Evolutionary conservation across 2,797 vertebrate species (phyloP).

Genomic region (Pelodytes ibericus): DNA sequence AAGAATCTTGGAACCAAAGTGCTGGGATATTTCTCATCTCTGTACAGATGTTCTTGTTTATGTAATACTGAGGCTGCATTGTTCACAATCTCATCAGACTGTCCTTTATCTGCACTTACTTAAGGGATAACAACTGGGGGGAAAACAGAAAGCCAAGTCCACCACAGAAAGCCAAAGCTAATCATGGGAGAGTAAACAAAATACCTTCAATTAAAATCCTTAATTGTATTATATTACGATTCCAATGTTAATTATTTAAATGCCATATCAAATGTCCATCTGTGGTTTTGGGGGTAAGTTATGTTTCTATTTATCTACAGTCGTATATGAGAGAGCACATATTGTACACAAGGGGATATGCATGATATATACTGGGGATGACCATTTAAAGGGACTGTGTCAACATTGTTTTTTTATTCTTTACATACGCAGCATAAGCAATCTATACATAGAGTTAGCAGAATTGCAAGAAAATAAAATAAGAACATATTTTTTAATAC

Average conservation of each 20-base stretch:
- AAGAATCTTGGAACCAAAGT: background rate
- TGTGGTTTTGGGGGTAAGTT: too few species aligned
- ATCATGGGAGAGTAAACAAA: background rate
- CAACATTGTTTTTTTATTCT: too few species aligned
- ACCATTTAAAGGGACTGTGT: too few species aligned
- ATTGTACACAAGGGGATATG: too few species aligned
- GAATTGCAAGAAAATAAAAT: too few species aligned
- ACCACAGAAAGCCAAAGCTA: slow-evolving; percentile 5
- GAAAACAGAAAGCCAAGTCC: background rate
- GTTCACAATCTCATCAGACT: background rate
- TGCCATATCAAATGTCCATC: background rate
- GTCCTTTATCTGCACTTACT: background rate
- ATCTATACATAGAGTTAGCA: too few species aligned
- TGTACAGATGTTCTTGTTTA: slow-evolving; percentile 11
- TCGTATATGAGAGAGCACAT: too few species aligned
- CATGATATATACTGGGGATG: too few species aligned
- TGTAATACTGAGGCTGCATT: background rate
- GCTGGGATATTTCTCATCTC: background rate
- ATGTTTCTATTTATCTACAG: too few species aligned
- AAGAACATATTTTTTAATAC: too few species aligned
- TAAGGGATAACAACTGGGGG: background rate
- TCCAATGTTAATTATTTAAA: background rate
- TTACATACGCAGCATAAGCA: too few species aligned
- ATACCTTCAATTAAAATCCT: background rate
- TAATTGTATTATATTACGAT: too few species aligned